Evolutionary conservation across 2,888 invertebrate genomes (phyloP).

Genomic region (Hemicrepidius hirtus): DNA sequence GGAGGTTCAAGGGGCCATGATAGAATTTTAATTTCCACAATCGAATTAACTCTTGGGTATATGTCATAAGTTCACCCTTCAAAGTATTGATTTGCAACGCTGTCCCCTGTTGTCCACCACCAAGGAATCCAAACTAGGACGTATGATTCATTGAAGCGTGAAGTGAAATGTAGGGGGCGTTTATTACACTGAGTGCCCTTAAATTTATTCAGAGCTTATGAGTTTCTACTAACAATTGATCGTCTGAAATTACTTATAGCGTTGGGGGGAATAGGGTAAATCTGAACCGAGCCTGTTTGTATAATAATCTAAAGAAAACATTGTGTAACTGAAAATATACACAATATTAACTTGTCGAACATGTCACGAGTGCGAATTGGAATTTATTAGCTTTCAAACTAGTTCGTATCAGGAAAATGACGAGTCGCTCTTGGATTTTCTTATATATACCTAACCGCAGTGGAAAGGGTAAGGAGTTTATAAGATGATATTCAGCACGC

Average conservation of each 20-base stretch:
- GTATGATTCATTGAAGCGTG: not conserved
- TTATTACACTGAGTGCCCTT: slow-evolving; percentile 30
- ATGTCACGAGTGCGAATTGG: slow-evolving; percentile 7
- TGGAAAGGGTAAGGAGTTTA: slow-evolving; percentile 55
- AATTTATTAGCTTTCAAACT: slow-evolving; percentile 13
- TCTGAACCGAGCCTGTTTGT: slow-evolving; percentile 36
- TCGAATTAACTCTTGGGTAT: no score
- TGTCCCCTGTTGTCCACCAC: slow-evolving; percentile 4
- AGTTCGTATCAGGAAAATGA: slow-evolving; percentile 21
- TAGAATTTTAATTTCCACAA: not conserved
- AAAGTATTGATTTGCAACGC: slow-evolving; percentile 16
- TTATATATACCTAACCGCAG: slow-evolving; percentile 29
- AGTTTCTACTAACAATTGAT: slow-evolving; percentile 39
- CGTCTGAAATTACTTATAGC: slow-evolving; percentile 43
- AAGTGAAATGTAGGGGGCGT: slow-evolving; percentile 5
- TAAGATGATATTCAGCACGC: slow-evolving; percentile 58
- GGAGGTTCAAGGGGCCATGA: slow-evolving; percentile 23
- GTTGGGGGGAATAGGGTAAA: slow-evolving; percentile 40
- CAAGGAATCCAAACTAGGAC: not conserved
- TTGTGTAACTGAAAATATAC: slow-evolving; percentile 24
- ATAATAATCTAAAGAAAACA: slow-evolving; percentile 41
- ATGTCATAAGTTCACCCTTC: no score
- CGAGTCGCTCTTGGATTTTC: slow-evolving; percentile 50
- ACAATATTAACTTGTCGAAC: slow-evolving; percentile 28
- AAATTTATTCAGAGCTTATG: slow-evolving; percentile 40